Conservation (phyloP, 2,888 invertebrate genomes). For the Aphidius colemani region DNA sequence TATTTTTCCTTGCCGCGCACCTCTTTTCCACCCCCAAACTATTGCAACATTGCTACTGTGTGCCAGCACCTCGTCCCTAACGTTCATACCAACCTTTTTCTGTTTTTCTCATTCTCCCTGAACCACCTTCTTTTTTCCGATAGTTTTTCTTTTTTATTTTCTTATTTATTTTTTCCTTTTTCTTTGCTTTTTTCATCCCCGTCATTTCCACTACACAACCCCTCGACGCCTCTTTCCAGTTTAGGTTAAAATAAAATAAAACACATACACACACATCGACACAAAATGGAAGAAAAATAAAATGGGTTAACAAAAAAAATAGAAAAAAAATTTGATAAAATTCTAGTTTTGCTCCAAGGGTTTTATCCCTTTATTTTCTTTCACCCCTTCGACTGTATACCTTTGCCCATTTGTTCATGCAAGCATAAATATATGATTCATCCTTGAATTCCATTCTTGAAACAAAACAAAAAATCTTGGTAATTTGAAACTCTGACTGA, state of each 20-base stretch:
- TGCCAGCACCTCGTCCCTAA: constrained; percentile 13
- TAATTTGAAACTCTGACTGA: no score
- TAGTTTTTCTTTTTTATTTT: background rate
- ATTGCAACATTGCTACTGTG: constrained; percentile 9
- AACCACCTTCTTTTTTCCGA: no score
- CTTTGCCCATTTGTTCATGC: constrained; percentile 7
- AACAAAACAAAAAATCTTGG: no score
- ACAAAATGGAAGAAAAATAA: constrained; percentile 11
- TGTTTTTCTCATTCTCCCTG: constrained; percentile 28
- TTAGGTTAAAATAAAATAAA: constrained; percentile 14
- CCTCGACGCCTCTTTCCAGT: constrained; percentile 23
- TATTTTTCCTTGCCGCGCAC: constrained; percentile 15
- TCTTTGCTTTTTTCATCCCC: constrained; percentile 30
- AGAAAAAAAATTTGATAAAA: constrained; percentile 54
- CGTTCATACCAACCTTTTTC: constrained; percentile 25
- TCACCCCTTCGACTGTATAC: constrained; percentile 37
- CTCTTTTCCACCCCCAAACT: constrained; percentile 18
- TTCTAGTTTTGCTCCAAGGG: constrained; percentile 51
- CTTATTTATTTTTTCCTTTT: constrained; percentile 24
- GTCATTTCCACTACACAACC: constrained; percentile 26
- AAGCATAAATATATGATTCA: no score
- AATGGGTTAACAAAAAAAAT: constrained; percentile 22
- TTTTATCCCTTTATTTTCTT: constrained; percentile 49
- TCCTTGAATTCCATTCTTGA: constrained; percentile 10
- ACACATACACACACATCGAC: background rate